Evolutionary conservation across 1,140 invertebrate species (phyloP), one percentile per base, ranked within the genome.

Genomic region (Drosophila persimilis): DNA sequence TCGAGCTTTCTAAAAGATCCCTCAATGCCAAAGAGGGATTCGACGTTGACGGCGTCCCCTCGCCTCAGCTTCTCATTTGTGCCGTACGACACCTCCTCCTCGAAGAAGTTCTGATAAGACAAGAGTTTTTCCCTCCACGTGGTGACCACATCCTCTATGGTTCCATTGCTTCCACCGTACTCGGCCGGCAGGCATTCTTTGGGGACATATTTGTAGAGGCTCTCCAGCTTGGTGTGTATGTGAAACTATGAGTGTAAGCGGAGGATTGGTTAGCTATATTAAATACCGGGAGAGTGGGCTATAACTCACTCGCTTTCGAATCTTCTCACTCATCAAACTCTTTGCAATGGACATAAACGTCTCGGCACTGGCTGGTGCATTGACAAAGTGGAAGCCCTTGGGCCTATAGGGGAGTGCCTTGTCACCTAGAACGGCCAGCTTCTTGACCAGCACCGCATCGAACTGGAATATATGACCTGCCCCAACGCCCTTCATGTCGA

Each of bases 1-100:
- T 93, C 91, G 52, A 95, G 89, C 91, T 94, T 92, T 56, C 94
- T 92, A 89, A 95, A 95, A 43, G 94, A 94, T 8, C 94, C 94
- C 46, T 94, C 94, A n/a, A 94, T 91, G 13, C 94, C 94, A 69
- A 94, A 95, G 1, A 95, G 77, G 9, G 92, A 92, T 39, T 93
- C 92, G 0, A 92, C 86, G 43, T 93, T 94, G 61, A 94, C 93
- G 2, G 94, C 93, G 69, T 92, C 92, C 8, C 93, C 94, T 0
- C 92, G 92, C 71, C 94, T 91, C 64, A 93, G 92, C 26, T 92
- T 92, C 80, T 95, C 94, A 71, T 94, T 92, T 8, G 93, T 92
- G 13, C 92, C 86, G 62, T 92, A 92, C 51, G 90, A 90, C 45
- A 91, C 93, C 76, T 95, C 93, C 72, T 93, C 92, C 20, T 93